Evolutionary conservation across 2,797 vertebrate genomes (phyloP), one percentile per base, ranked within the genome.

Genomic region (Esox lucius): DNA sequence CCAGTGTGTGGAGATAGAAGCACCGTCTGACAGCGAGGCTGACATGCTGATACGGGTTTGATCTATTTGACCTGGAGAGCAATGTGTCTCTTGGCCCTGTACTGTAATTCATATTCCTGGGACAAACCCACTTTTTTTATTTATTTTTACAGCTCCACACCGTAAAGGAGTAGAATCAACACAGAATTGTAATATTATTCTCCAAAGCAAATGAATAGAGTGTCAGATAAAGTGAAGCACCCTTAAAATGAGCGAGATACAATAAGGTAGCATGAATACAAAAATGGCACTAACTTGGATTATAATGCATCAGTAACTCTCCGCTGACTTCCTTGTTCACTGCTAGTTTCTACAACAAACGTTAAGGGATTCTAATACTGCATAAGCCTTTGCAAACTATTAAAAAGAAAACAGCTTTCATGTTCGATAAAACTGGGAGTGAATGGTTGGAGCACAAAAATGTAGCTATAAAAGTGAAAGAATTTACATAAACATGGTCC

Each of bases 1-100:
- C 11, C 22, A 39, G 49, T 59, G 74, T 74, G 75, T 74, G 74
- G 72, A 78, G 73, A 82, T 71, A 81, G 72, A 73, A 75, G 59
- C 65, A 19, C 53, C 53, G 79, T 78, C 78, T 78, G 85, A 80
- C 84, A 81, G 76, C 62, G 72, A 80, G 72, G 70, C 73, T 77
- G 81, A 83, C 67, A 46, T 13, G 19, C 74, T 78, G 86, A 86
- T 85, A 87, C 81, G 77, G 69, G 73, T 85, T 79, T 84, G 81
- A 87, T 86, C 78, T 79, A 85, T 85, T 61, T 82, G 77, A 84
- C 79, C 82, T 61, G 42, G 28, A 61, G 70, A 82, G 72, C 72
- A 61, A 74, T 80, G 83, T 68, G 75, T 80, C 80, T 78, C 72
- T 28, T 62, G 51, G 70, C 5, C 67, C 74, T 62, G 77, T 31